phyloP scores from a whole-genome alignment of 37 sponge, comb jelly and placozoan genomes.

The Crambe crambe region DNA sequence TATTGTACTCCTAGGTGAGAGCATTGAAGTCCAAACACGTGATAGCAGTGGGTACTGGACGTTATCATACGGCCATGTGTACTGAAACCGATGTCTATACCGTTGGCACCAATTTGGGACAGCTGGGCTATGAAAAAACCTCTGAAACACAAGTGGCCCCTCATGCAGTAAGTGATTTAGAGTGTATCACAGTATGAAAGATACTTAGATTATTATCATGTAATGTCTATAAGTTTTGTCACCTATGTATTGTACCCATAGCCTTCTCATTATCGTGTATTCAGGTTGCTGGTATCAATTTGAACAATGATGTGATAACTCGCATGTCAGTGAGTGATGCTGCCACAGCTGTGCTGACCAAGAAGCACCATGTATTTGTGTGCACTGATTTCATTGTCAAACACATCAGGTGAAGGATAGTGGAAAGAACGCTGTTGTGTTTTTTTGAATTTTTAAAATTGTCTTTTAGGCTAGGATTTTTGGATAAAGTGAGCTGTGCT shows the following conservation, averaged over 20 bases:
- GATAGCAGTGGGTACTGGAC: slow-evolving; percentile 69
- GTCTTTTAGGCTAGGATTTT: slow-evolving; percentile 52
- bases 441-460: neutral
- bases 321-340: slow-evolving; percentile 76
- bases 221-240: neutral
- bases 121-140: slow-evolving; percentile 78
- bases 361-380: slow-evolving; percentile 50
- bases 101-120: slow-evolving; percentile 85
- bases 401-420: slow-evolving; percentile 36
- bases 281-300: slow-evolving; percentile 60
- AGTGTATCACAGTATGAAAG: neutral
- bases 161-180: slow-evolving; percentile 28
- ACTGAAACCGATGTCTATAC: slow-evolving; percentile 72
- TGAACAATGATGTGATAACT: slow-evolving; percentile 57
- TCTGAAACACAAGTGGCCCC: slow-evolving; percentile 38
- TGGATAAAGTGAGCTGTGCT: slow-evolving; percentile 27
- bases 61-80: slow-evolving; percentile 85
- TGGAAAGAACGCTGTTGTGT: neutral
- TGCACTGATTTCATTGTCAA: slow-evolving; percentile 58
- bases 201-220: no score
- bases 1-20: slow-evolving; percentile 48
- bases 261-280: neutral
- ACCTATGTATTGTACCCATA: neutral
- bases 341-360: slow-evolving; percentile 69
- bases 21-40: slow-evolving; percentile 26